Evolutionary conservation across 2,113 vertebrate genomes (phyloP).

Genomic region (Pseudorhombus dupliciocellatus): DNA sequence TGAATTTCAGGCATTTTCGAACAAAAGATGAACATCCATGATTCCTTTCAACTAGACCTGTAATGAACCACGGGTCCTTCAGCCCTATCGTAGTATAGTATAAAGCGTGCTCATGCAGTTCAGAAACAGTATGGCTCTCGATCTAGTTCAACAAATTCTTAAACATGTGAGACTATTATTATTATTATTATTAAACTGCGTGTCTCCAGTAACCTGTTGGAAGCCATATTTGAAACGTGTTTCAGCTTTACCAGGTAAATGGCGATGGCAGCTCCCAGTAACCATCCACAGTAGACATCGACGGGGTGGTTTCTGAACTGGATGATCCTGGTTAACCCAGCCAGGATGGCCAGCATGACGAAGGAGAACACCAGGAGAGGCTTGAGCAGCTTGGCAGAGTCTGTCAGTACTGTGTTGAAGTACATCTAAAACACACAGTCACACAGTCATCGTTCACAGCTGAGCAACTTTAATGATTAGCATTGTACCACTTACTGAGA

Average conservation of each 20-base stretch:
- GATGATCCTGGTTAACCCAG: conserved; percentile 93
- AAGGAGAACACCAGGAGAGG: conserved; percentile 95
- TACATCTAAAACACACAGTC: conserved; percentile 89
- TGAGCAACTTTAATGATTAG: no score
- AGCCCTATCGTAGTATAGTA: no score
- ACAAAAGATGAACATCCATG: neutral
- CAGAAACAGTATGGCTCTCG: no score
- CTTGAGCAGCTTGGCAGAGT: conserved; percentile 97
- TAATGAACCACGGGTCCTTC: neutral
- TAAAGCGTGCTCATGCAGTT: neutral
- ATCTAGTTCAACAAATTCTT: no score
- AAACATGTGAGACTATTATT: neutral
- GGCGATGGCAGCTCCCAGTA: conserved; percentile 94
- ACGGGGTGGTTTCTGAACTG: conserved; percentile 98
- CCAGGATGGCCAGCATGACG: conserved; percentile 94
- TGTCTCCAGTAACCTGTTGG: neutral
- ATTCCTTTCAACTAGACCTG: conserved; percentile 11
- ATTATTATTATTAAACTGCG: neutral
- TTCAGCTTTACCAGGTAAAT: conserved; percentile 89
- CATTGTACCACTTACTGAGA: conserved; percentile 75
- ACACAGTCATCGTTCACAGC: no score
- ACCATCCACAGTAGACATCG: conserved; percentile 96
- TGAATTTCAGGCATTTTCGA: conserved; percentile 20
- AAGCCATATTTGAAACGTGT: neutral
- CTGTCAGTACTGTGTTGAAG: conserved; percentile 95